These are phyloP conservation scores for Drosophila subobscura DNA, from an alignment of 1,140 invertebrate genomes.

Conservation along the genomic window DNA sequence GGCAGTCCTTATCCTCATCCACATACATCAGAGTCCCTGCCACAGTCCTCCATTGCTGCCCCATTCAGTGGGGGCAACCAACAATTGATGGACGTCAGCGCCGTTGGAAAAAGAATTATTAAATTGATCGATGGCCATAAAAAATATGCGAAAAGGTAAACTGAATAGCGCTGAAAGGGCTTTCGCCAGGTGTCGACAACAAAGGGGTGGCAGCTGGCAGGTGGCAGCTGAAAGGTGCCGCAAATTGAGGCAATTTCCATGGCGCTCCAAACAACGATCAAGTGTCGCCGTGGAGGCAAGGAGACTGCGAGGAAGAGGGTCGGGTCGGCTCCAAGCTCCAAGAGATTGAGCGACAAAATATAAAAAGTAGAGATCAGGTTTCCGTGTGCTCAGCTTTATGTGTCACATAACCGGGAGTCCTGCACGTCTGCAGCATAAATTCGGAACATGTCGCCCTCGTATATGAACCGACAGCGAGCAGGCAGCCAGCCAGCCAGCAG, in stretches of 20 bases:
- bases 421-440: conserved; percentile 57
- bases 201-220: conserved; percentile 15
- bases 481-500: conserved; percentile 15
- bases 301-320: no score
- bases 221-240: not conserved
- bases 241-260: conserved; percentile 46
- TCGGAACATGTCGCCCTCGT: conserved; percentile 59
- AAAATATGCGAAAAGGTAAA: conserved; percentile 52
- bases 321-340: no score
- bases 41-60: conserved; percentile 34
- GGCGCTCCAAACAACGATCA: conserved; percentile 30
- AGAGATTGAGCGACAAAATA: conserved; percentile 2
- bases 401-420: conserved; percentile 9
- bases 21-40: not conserved
- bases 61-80: conserved; percentile 5
- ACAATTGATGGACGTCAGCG: conserved; percentile 63
- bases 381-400: no score
- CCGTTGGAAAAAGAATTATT: conserved; percentile 66
- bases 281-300: not conserved
- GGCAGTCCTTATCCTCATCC: conserved; percentile 10
- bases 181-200: conserved; percentile 49
- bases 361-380: no score
- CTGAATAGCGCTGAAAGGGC: conserved; percentile 48
- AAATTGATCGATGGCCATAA: conserved; percentile 69
- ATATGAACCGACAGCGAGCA: conserved; percentile 43